A percentile compares a stretch with the other conserved stretches of the same genome.
phyloP scores from a whole-genome alignment of 2,797 vertebrate genomes.

The Thunnus albacares region DNA sequence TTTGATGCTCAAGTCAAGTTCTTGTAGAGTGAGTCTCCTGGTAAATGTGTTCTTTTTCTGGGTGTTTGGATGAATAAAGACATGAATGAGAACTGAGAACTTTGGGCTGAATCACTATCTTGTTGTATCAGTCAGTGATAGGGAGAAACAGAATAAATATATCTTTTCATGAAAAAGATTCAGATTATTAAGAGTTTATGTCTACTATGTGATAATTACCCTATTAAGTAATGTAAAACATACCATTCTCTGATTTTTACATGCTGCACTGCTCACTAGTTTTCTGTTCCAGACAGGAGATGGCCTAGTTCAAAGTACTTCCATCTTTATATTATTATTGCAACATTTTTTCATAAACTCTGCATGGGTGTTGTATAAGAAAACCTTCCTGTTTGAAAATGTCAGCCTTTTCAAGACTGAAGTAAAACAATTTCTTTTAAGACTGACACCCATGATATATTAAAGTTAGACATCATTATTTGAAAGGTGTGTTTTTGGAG shows the following conservation, averaged over 20 bases:
- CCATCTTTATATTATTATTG: slow-evolving; percentile 17
- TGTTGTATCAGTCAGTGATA: slow-evolving; percentile 15
- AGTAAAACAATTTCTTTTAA: slow-evolving; percentile 36
- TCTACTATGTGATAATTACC: neutral
- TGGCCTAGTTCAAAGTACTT: slow-evolving; percentile 16
- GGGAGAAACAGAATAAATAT: neutral
- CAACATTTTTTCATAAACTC: slow-evolving; percentile 28
- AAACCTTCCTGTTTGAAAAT: slow-evolving; percentile 34
- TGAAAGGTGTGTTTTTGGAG: slow-evolving; percentile 26
- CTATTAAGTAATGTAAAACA: slow-evolving; percentile 2
- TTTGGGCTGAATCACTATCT: slow-evolving; percentile 17
- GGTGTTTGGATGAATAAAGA: slow-evolving; percentile 14
- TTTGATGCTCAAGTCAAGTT: slow-evolving; percentile 9
- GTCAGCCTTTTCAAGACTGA: slow-evolving; percentile 42
- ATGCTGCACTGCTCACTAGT: neutral
- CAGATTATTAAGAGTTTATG: neutral
- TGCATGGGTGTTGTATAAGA: slow-evolving; percentile 3
- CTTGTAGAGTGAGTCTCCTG: slow-evolving; percentile 21
- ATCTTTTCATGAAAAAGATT: slow-evolving; percentile 8
- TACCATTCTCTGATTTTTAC: neutral
- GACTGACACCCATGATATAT: slow-evolving; percentile 63
- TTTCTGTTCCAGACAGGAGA: slow-evolving; percentile 4
- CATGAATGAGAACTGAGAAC: slow-evolving; percentile 11
- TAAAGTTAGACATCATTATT: slow-evolving; percentile 35
- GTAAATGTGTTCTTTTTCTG: neutral